Evolutionary conservation across 1,140 invertebrate genomes (phyloP).

Genomic region (Psilanteris sp.): DNA sequence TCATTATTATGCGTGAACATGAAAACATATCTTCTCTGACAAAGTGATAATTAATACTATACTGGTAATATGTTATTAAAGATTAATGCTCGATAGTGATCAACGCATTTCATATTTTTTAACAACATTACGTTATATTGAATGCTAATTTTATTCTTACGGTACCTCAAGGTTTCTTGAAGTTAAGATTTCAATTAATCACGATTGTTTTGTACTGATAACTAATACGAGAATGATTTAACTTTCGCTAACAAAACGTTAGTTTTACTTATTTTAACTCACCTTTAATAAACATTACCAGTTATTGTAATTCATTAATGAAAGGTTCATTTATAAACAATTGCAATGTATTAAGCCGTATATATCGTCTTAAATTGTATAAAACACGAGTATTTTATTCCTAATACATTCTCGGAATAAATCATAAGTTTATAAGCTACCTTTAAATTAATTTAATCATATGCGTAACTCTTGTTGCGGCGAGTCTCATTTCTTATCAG

Average conservation of each 20-base stretch:
- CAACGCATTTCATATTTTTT: slow-evolving; percentile 18
- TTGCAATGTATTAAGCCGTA: no score
- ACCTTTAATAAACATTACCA: neutral
- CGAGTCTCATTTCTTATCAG: slow-evolving; percentile 11
- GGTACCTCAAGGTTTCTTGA: slow-evolving; percentile 25
- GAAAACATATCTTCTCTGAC: no score
- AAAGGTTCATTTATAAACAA: no score
- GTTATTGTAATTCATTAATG: no score
- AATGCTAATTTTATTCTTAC: slow-evolving; percentile 38
- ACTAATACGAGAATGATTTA: neutral
- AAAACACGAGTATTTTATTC: neutral
- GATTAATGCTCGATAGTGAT: slow-evolving; percentile 6
- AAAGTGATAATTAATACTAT: no score
- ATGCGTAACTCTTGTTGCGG: neutral
- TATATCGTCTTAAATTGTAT: no score
- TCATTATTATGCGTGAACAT: no score
- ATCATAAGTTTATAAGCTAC: neutral
- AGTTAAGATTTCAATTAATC: slow-evolving; percentile 32
- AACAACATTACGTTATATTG: slow-evolving; percentile 7
- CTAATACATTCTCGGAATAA: neutral
- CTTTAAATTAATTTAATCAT: slow-evolving; percentile 18
- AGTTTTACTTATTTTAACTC: slow-evolving; percentile 16
- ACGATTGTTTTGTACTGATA: slow-evolving; percentile 18
- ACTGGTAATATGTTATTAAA: slow-evolving; percentile 16
- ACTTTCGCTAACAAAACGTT: slow-evolving; percentile 17